Evolutionary conservation across 2,797 vertebrate species (phyloP), one percentile per base, ranked within the genome.

Genomic region (Pipistrellus nathusii): DNA sequence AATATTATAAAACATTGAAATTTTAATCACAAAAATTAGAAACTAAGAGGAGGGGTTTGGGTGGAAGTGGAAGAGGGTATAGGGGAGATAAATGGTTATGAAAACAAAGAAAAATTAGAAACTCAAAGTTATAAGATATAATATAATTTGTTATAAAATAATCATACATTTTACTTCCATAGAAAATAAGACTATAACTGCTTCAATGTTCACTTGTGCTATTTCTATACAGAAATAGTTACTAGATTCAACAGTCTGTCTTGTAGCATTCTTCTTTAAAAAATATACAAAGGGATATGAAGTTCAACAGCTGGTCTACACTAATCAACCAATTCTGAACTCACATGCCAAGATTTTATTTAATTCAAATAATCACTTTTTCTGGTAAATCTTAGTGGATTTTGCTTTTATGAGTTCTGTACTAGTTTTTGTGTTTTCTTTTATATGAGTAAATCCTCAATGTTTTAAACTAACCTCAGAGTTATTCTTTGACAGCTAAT

Each of bases 1-100:
- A 80, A 87, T 90, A 86, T 73, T 25, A 95, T 20, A 93, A 32
- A 64, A 66, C 73, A 90, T 73, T 69, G n/a, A 81, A 68, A 68
- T 23, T 92, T 85, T 57, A 77, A 77, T 90, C 5, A 46, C 13
- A 82, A 25, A 46, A 88, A 69, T 76, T 84, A 85, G 32, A 11
- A 76, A 80, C 4, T 48, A 4, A 77, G 17, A 18, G n/a, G 17
- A 32, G 3, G 17, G 64, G n/a, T 2, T 17, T 68, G 64, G 64
- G 64, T 68, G 8, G 8, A 20, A 8, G 3, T 32, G n/a, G 17
- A 35, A 68, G 7, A 66, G 17, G 64, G 3, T 68, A 32, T 32
- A 64, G 8, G 17, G 64, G n/a, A 18, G n/a, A 35, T 68, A 68
- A 68, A 68, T 68, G 64, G 17, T 68, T 18, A 68, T 68, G 17